Evolutionary conservation across 2,888 invertebrate species (phyloP).

Genomic region (Dasypolia templi): DNA sequence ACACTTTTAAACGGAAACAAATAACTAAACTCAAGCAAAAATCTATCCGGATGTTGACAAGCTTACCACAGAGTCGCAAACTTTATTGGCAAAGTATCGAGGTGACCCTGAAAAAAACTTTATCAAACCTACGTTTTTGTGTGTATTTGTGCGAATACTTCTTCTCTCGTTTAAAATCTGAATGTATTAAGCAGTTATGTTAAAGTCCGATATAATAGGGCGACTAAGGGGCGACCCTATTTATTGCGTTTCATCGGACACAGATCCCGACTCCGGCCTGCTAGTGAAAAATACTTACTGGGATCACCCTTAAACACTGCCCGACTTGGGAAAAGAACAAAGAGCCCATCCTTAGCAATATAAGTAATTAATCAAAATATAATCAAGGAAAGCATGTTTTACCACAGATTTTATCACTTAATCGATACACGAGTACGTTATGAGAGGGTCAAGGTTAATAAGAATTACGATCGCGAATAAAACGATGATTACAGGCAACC

Average conservation of each 20-base stretch:
- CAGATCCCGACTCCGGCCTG: no score
- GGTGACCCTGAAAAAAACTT: slow-evolving; percentile 8
- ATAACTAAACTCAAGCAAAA: slow-evolving; percentile 44
- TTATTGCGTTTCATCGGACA: not conserved
- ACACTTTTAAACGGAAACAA: slow-evolving; percentile 44
- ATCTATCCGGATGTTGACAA: slow-evolving; percentile 27
- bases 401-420: slow-evolving; percentile 10
- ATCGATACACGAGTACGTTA: slow-evolving; percentile 24
- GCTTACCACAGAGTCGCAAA: slow-evolving; percentile 26
- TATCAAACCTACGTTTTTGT: slow-evolving; percentile 20
- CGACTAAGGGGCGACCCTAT: not conserved
- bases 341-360: not conserved
- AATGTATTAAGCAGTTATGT: not conserved
- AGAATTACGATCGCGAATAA: slow-evolving; percentile 37
- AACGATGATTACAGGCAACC: slow-evolving; percentile 17
- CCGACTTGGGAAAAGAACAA: not conserved
- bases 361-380: slow-evolving; percentile 6
- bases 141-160: slow-evolving; percentile 9
- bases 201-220: not conserved
- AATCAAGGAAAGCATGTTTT: not conserved
- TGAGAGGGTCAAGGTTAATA: slow-evolving; percentile 27
- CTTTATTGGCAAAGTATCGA: slow-evolving; percentile 40
- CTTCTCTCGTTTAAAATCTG: not conserved
- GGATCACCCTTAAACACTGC: not conserved
- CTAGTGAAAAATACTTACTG: not conserved